Conservation (phyloP, 2,797 vertebrate species). For the Pelobates cultripes region DNA sequence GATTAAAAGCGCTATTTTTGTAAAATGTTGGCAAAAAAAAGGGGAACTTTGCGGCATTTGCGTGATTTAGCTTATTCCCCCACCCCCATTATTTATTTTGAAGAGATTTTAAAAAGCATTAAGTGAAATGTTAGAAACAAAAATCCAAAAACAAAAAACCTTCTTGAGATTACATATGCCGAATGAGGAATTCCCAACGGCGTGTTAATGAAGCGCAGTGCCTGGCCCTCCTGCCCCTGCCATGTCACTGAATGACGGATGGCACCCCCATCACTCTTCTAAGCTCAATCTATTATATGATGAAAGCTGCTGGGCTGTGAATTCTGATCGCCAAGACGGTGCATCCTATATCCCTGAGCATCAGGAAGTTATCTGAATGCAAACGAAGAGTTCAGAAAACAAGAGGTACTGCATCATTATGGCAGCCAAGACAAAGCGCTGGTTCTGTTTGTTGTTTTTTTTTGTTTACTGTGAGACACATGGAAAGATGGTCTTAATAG, state of each 20-base stretch:
- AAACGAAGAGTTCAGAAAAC: constrained; percentile 75
- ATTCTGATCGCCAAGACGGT: constrained; percentile 60
- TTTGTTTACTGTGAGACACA: constrained; percentile 69
- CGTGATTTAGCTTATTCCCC: not conserved
- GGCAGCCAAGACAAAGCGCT: constrained; percentile 89
- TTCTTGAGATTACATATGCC: constrained; percentile 25
- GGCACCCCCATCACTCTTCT: constrained; percentile 59
- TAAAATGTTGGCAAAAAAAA: constrained; percentile 16
- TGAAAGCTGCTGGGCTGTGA: constrained; percentile 61
- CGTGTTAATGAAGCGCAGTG: constrained; percentile 39
- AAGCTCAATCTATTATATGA: constrained; percentile 65
- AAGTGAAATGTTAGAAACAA: too few species aligned
- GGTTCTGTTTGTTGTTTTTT: constrained; percentile 58
- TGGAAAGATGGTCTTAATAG: constrained; percentile 90
- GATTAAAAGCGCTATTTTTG: constrained; percentile 32
- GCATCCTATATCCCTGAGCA: constrained; percentile 68
- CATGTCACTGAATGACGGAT: constrained; percentile 66
- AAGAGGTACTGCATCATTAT: constrained; percentile 98
- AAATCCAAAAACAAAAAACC: constrained; percentile 16
- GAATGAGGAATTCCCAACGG: constrained; percentile 30
- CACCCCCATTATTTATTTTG: not conserved
- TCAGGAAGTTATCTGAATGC: constrained; percentile 73
- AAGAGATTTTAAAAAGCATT: constrained; percentile 6
- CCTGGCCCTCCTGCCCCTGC: not conserved
- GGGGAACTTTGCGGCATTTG: constrained; percentile 1